Evolutionary conservation across 2,888 invertebrate genomes (phyloP).

Genomic region (Julus scandinavius): DNA sequence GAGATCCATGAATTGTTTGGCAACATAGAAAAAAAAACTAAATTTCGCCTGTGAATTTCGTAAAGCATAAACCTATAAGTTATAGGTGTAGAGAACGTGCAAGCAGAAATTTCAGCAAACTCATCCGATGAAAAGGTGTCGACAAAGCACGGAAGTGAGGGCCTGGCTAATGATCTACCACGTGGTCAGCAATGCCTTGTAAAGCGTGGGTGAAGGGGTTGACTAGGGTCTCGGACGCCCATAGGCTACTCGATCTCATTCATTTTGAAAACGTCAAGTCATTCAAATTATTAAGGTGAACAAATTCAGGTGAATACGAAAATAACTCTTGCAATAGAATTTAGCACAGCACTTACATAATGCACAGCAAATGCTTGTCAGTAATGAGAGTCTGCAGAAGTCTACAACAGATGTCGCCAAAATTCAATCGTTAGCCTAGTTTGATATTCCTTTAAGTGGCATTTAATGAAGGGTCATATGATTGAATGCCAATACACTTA

Average conservation of each 20-base stretch:
- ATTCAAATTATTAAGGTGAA: conserved; percentile 31
- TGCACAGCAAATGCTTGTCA: not conserved
- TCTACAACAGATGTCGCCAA: not conserved
- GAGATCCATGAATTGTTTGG: not conserved
- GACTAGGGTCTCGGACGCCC: conserved; percentile 28
- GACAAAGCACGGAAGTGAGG: conserved; percentile 42
- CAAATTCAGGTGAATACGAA: conserved; percentile 23
- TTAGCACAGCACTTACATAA: not conserved
- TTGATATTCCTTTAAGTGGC: not conserved
- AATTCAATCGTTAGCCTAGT: not conserved
- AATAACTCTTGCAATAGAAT: not conserved
- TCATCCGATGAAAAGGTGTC: conserved; percentile 40
- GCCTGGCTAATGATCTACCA: conserved; percentile 28
- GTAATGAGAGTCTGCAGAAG: not conserved
- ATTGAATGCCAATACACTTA: not conserved
- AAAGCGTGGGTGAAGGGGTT: conserved; percentile 31
- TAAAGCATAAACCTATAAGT: not conserved
- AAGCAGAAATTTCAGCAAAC: conserved; percentile 35
- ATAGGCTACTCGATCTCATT: conserved; percentile 40
- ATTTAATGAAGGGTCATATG: too few relatives aligned
- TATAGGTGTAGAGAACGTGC: not conserved
- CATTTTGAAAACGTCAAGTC: conserved; percentile 41
- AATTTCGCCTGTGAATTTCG: conserved; percentile 22
- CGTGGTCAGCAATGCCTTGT: conserved; percentile 19
- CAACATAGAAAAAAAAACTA: not conserved